Base-by-base conservation (phyloP, 2,113 vertebrate genomes). In the Leucopsar rothschildi region DNA sequence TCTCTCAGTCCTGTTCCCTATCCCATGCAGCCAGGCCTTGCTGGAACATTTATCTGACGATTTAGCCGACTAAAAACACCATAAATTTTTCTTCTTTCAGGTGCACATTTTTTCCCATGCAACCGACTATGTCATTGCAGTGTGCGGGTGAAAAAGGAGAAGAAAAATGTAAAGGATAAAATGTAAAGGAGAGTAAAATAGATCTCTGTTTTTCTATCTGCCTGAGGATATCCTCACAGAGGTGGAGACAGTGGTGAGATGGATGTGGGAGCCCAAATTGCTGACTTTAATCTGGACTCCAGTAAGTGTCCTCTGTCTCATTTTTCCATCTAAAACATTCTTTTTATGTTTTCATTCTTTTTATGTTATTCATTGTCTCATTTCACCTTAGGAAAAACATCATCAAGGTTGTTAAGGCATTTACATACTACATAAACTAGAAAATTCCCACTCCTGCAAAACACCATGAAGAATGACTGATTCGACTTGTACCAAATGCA, bases 371-470 rank as follows among this genome's bases (percentile, higher is more conserved):
- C 78, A 60, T 66, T 75, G 61, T 53, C 85, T 88, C 10, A 4
- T 86, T 85, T 93, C 70, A 92, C 82, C 85, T 53, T 31, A 90
- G 70, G 57, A 85, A 80, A 92, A 88, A 79, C 11, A 37, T 90
- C 82, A 69, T 82, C 45, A 85, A 65, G 61, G 37, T 45, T 84
- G n/a, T 56, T 45, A 56, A 50, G 19, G 27, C 28, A 69, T 59
- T 85, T 87, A 45, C 40, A 49, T 47, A 18, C 52, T 60, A 70
- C 83, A 84, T 69, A 82, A 69, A 85, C 45, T 18, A 75, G 81
- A 86, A 57, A 81, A 81, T 77, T 84, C 84, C 55, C 50, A 50
- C 33, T 44, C 31, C 65, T 91, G 57, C 22, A 53, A 68, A 70
- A 91, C 42, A 59, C 35, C 64, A 37, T 27, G 60, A 70, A 88